These are phyloP conservation scores for Girardinichthys multiradiatus DNA, from an alignment of 2,113 vertebrate species.

Conservation along the genomic window DNA sequence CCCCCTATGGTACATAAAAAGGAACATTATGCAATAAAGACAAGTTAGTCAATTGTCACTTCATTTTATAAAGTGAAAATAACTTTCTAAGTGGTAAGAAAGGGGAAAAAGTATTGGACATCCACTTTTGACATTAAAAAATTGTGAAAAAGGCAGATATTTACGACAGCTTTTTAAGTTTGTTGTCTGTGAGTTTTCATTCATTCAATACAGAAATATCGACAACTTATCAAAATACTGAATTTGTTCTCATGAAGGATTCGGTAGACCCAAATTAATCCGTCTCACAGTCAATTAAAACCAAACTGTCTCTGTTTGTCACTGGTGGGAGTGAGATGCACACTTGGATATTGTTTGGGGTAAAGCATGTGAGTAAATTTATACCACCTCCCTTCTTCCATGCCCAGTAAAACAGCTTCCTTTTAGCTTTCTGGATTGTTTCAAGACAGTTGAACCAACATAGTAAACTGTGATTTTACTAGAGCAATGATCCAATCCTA, in stretches of 20 bases:
- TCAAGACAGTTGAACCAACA: slow-evolving; percentile 10
- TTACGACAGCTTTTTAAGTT: background rate
- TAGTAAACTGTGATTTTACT: slow-evolving; percentile 7
- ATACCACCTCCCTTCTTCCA: slow-evolving; percentile 39
- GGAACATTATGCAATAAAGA: slow-evolving; percentile 3
- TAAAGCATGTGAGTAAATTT: slow-evolving; percentile 6
- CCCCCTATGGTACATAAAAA: slow-evolving; percentile 33
- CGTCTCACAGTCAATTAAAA: slow-evolving; percentile 26
- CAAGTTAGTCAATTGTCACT: background rate
- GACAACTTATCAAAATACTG: slow-evolving; percentile 51
- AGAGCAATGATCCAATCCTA: background rate
- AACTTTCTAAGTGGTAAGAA: background rate
- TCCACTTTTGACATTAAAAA: background rate
- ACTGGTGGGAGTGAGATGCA: slow-evolving; percentile 20
- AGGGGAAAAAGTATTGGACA: background rate
- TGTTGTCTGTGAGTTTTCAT: background rate
- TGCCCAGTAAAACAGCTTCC: slow-evolving; percentile 39
- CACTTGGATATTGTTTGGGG: slow-evolving; percentile 17
- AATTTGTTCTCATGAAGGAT: slow-evolving; percentile 1
- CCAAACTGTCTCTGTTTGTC: slow-evolving; percentile 35
- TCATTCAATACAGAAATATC: slow-evolving; percentile 4
- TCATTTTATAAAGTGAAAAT: background rate
- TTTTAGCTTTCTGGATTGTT: slow-evolving; percentile 7
- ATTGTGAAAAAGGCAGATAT: background rate
- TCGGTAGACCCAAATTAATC: slow-evolving; percentile 2